Base-by-base conservation (phyloP, 92 coral and sea anemone species). In the Paragorgia papillata region DNA sequence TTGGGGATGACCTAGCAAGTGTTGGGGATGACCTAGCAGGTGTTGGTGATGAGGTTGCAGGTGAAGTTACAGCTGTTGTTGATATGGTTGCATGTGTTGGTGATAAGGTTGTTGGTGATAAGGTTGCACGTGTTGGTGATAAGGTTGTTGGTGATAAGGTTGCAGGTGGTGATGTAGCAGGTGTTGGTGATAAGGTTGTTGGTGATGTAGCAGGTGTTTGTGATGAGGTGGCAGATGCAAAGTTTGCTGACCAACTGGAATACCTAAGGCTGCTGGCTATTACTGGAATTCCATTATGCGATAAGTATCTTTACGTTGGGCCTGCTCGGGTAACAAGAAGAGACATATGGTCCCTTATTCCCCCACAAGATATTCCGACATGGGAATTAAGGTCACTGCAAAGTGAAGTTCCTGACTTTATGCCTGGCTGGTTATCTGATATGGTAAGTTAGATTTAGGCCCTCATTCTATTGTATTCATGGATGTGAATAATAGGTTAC, bases 381-480 rank as follows among this genome's bases (percentile, higher is more conserved):
- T 26, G 15, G 26, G 85, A 69, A 49, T 25, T 60, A 53, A 15
- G 57, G 80, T 64, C 30, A 57, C 58, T 71, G 25, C 67, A 56
- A 68, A 27, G 24, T 17, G 65, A 19, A 56, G 46, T 58, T 41
- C 85, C 81, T 32, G 41, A 27, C 25, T 84, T 69, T 43, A 27
- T 1, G 59, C 75, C 73, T 68, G 88, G 88, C 51, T 80, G 88
- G 84, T 37, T 84, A n/a, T 71, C 85, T 80, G 85, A 84, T 73
- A 70, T 18, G 63, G 88, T 79, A 49, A 70, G 85, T 44, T 73
- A 51, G 58, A 54, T 59, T 37, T 37, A 37, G 43, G 43, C 43
- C 43, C 12, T 37, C 43, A 37, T 37, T 37, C 5, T 37, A 37
- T 37, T 37, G 43, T 37, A 37, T 37, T 37, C 43, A 37, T 37